These are phyloP conservation scores for Drosophila mauritiana DNA, from an alignment of 1,140 invertebrate genomes.

Conservation along the genomic window DNA sequence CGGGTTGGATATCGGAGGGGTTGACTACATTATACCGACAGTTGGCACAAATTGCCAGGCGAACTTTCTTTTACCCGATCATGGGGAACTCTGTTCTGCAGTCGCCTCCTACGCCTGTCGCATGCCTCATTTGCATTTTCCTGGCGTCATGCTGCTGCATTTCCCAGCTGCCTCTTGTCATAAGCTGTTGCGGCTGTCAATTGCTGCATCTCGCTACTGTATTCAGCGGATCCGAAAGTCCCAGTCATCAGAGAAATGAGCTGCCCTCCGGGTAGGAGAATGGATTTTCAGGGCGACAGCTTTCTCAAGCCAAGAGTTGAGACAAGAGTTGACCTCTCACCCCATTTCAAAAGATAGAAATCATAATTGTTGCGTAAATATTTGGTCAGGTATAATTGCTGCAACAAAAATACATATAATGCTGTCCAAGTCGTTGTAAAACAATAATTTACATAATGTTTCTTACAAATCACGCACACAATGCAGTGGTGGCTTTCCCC, in stretches of 20 bases:
- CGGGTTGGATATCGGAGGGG: constrained; percentile 2
- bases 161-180: constrained; percentile 56
- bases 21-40: constrained; percentile 73
- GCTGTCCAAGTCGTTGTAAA: constrained; percentile 47
- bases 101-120: constrained; percentile 63
- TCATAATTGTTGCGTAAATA: constrained; percentile 80
- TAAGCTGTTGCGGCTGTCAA: constrained; percentile 61
- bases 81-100: constrained; percentile 2
- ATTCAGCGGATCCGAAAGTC: constrained; percentile 23
- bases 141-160: constrained; percentile 74
- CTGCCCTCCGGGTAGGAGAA: neutral
- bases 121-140: constrained; percentile 74
- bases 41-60: constrained; percentile 71
- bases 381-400: constrained; percentile 79
- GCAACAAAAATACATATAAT: constrained; percentile 58
- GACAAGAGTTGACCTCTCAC: neutral
- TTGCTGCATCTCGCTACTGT: constrained; percentile 60
- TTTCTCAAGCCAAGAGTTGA: constrained; percentile 9
- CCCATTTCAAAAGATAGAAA: constrained; percentile 48
- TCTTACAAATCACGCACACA: constrained; percentile 70
- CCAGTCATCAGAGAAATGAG: constrained; percentile 2
- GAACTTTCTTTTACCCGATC: constrained; percentile 44
- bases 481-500: constrained; percentile 14
- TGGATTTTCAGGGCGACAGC: constrained; percentile 2
- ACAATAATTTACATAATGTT: constrained; percentile 80